These are phyloP conservation scores for Malacoctenus gilli DNA, from an alignment of 2,797 vertebrate genomes.

Conservation along the genomic window DNA sequence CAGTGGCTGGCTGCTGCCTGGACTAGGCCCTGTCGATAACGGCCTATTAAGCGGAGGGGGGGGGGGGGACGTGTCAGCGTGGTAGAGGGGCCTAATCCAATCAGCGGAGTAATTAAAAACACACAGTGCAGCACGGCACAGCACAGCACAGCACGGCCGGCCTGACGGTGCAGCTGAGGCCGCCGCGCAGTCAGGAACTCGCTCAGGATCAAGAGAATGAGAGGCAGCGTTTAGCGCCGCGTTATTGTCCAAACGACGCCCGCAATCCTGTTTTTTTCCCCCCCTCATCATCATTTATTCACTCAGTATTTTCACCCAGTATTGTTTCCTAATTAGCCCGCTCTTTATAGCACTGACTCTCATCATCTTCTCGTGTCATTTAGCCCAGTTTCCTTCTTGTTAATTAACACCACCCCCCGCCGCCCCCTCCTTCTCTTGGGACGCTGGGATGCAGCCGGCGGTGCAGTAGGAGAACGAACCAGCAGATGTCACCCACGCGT, in stretches of 20 bases:
- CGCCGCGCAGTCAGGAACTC: no score
- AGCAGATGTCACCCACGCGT: constrained; percentile 71
- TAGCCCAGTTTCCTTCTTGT: constrained; percentile 23
- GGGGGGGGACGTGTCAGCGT: constrained; percentile 63
- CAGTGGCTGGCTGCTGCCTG: constrained; percentile 61
- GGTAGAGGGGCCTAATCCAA: constrained; percentile 60
- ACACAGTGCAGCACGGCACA: constrained; percentile 63
- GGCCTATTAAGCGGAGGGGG: constrained; percentile 59
- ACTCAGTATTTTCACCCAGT: constrained; percentile 22
- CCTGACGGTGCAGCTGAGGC: no score
- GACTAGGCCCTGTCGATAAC: constrained; percentile 62
- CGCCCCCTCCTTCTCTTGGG: constrained; percentile 1
- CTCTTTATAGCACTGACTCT: constrained; percentile 28
- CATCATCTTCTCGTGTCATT: constrained; percentile 27
- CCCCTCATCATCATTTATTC: constrained; percentile 22
- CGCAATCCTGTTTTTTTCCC: constrained; percentile 7
- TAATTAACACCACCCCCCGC: constrained; percentile 43
- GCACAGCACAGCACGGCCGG: constrained; percentile 73
- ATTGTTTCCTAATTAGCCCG: constrained; percentile 32
- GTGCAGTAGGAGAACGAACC: constrained; percentile 58
- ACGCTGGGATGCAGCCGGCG: not conserved
- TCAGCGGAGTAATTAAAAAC: constrained; percentile 73
- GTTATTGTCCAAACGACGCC: constrained; percentile 3
- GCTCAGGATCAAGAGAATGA: no score
- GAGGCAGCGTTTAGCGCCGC: no score